phyloP scores from a whole-genome alignment of 2,888 invertebrate species.

The Merodon equestris region DNA sequence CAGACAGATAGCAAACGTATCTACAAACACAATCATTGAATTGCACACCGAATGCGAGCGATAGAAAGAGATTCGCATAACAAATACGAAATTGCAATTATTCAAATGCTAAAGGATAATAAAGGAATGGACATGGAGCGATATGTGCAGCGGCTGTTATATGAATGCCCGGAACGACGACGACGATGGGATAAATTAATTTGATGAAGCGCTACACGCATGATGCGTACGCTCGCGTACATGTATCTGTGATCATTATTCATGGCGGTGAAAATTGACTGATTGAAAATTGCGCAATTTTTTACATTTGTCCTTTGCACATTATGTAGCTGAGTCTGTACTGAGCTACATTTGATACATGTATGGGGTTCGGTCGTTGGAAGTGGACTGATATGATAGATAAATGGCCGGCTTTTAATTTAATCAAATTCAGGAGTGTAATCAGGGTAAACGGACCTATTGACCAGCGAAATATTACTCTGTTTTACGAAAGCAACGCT shows the following conservation, averaged over 20 bases:
- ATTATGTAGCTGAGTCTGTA: too few species aligned
- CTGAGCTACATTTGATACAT: too few species aligned
- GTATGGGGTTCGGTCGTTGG: background rate
- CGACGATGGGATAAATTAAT: constrained; percentile 63
- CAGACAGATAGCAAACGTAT: constrained; percentile 12
- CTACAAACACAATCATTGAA: constrained; percentile 60
- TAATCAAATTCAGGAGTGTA: constrained; percentile 58
- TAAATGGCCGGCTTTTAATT: constrained; percentile 65
- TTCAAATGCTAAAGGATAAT: constrained; percentile 65
- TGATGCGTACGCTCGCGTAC: constrained; percentile 12
- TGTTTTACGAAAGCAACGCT: too few species aligned
- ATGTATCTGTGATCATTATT: constrained; percentile 51
- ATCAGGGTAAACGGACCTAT: constrained; percentile 50
- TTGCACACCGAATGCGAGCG: constrained; percentile 13
- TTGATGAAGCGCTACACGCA: constrained; percentile 57
- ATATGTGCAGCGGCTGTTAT: constrained; percentile 27
- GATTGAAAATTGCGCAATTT: constrained; percentile 58
- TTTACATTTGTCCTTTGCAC: background rate
- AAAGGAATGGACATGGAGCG: constrained; percentile 31
- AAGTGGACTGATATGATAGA: constrained; percentile 25
- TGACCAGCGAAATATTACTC: too few species aligned
- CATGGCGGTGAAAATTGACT: constrained; percentile 62
- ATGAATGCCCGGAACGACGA: constrained; percentile 37
- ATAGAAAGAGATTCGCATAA: constrained; percentile 63
- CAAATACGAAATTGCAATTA: constrained; percentile 66